Percentiles rank a stretch among this genome's conserved stretches.
Conservation (phyloP, 2,888 invertebrate species). For the Podotricha telesiphe region DNA sequence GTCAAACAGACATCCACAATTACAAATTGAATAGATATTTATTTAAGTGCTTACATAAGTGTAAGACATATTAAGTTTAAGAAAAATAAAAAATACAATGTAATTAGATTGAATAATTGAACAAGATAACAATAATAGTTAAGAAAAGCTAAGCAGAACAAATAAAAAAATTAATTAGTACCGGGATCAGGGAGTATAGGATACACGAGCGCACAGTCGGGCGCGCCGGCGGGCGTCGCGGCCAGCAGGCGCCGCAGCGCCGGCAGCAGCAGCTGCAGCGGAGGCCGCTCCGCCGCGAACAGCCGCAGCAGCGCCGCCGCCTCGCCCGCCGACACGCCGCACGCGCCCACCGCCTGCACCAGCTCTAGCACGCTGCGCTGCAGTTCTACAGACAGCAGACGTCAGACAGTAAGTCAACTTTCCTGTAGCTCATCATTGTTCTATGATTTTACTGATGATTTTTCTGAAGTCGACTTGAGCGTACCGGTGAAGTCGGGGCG, state of each 20-base stretch:
- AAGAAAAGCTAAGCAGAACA: too few relatives aligned
- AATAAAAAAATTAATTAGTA: neutral
- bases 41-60: too few relatives aligned
- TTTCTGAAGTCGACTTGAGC: too few relatives aligned
- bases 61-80: too few relatives aligned
- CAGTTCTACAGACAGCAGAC: too few relatives aligned
- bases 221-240: conserved; percentile 64
- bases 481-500: conserved; percentile 33
- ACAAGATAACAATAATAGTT: too few relatives aligned
- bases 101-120: too few relatives aligned
- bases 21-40: too few relatives aligned
- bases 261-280: conserved; percentile 79
- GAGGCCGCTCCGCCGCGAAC: conserved; percentile 82
- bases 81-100: too few relatives aligned
- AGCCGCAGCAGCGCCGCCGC: conserved; percentile 84
- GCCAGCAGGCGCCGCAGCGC: conserved; percentile 69
- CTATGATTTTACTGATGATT: too few relatives aligned
- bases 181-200: conserved; percentile 59
- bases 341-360: conserved; percentile 79
- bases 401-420: too few relatives aligned
- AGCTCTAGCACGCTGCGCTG: conserved; percentile 87
- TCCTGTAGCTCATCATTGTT: too few relatives aligned
- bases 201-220: conserved; percentile 83
- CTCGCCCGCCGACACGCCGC: conserved; percentile 78
- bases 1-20: neutral